phyloP scores from a whole-genome alignment of 2,113 vertebrate species.

The Petrocephalus microphthalmus region DNA sequence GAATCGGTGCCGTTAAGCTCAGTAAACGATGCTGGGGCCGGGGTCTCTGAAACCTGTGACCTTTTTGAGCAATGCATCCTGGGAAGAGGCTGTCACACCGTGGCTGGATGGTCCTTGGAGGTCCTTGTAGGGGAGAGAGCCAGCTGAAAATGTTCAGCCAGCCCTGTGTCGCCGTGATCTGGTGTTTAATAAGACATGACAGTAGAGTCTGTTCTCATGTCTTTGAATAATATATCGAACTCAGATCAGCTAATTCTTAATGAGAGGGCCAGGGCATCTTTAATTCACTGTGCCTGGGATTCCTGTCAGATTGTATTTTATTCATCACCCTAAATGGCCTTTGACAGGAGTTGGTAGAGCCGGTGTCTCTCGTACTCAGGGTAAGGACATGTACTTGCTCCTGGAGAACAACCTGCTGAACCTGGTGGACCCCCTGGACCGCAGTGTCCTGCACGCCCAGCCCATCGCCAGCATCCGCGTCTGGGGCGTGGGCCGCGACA shows the following conservation, averaged over 20 bases:
- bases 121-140: not conserved
- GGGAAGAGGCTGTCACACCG: no score
- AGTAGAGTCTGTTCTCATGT: conserved; percentile 31
- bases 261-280: not conserved
- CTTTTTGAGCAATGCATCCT: not conserved
- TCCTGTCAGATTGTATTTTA: not conserved
- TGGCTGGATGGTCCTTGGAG: not conserved
- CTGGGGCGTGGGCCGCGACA: conserved; percentile 95
- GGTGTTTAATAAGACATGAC: conserved; percentile 43
- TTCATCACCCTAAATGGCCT: not conserved
- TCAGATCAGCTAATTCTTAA: not conserved
- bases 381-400: conserved; percentile 94
- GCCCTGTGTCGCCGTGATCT: not conserved
- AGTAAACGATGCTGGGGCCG: not conserved
- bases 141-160: not conserved
- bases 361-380: conserved; percentile 58
- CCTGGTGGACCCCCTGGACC: conserved; percentile 94
- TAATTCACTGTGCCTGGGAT: not conserved
- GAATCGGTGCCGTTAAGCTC: not conserved
- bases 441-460: conserved; percentile 84
- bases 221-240: conserved; percentile 24
- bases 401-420: conserved; percentile 93
- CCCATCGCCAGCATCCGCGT: conserved; percentile 94
- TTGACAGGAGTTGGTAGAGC: not conserved
- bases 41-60: not conserved